Conservation (phyloP, 2,113 vertebrate genomes). For the Ellobius talpinus region DNA sequence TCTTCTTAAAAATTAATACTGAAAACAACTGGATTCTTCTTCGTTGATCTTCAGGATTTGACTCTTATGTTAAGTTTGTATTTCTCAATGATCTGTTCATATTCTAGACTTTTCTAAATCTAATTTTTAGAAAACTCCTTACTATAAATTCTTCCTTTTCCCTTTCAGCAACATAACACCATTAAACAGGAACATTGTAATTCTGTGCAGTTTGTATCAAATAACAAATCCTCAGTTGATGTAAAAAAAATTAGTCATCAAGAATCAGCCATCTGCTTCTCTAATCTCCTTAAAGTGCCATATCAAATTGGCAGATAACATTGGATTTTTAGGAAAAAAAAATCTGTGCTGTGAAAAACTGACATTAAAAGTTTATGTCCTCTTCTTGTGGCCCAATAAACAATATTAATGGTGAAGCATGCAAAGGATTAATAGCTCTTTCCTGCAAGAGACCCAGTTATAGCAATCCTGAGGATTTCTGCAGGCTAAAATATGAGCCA, state of each 20-base stretch:
- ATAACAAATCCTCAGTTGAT: constrained; percentile 74
- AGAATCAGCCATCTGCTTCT: constrained; percentile 81
- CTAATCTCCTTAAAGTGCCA: constrained; percentile 74
- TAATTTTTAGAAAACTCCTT: neutral
- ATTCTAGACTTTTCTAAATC: neutral
- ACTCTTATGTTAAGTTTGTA: neutral
- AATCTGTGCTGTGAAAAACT: constrained; percentile 72
- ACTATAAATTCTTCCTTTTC: neutral
- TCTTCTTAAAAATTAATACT: neutral
- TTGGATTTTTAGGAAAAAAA: constrained; percentile 76
- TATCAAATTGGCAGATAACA: constrained; percentile 76
- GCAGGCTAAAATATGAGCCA: constrained; percentile 78
- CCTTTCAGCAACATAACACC: neutral
- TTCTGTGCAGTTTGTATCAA: constrained; percentile 65
- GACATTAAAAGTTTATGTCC: constrained; percentile 78
- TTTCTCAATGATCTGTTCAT: neutral
- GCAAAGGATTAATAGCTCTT: constrained; percentile 80
- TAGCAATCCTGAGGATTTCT: constrained; percentile 79
- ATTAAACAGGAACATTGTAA: constrained; percentile 66
- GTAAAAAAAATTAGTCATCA: constrained; percentile 78
- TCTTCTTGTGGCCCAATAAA: constrained; percentile 79
- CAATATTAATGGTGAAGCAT: constrained; percentile 69
- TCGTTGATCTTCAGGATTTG: neutral
- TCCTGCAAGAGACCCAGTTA: constrained; percentile 69
- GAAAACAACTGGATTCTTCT: neutral